phyloP scores from a whole-genome alignment of 2,888 invertebrate genomes.

The Aquatica leii region DNA sequence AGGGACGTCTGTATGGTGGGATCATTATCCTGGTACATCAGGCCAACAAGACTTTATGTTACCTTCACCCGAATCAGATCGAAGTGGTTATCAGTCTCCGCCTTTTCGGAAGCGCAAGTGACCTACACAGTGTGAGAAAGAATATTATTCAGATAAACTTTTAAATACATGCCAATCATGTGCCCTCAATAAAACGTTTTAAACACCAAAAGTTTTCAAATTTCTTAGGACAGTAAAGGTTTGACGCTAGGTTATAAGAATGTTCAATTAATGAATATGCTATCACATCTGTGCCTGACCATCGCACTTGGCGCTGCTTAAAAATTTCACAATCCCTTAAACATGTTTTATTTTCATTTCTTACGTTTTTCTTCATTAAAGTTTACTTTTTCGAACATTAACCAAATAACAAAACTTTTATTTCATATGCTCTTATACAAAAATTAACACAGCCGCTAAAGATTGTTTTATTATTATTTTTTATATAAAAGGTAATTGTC shows the following conservation, averaged over 20 bases:
- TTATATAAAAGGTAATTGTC: too few relatives aligned
- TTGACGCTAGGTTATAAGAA: slow-evolving; percentile 31
- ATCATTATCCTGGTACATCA: slow-evolving; percentile 53
- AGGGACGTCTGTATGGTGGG: slow-evolving; percentile 55
- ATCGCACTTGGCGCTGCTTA: slow-evolving; percentile 41
- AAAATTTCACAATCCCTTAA: not conserved
- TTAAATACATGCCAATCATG: slow-evolving; percentile 29
- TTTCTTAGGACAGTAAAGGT: slow-evolving; percentile 25
- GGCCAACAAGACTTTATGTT: slow-evolving; percentile 53
- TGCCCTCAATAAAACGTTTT: slow-evolving; percentile 38
- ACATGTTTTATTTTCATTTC: not conserved
- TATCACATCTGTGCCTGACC: slow-evolving; percentile 50
- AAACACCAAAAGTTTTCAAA: slow-evolving; percentile 50
- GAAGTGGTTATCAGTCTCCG: slow-evolving; percentile 50
- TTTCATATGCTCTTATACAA: too few relatives aligned
- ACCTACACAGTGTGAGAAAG: slow-evolving; percentile 33
- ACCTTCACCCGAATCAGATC: slow-evolving; percentile 44
- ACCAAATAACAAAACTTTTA: not conserved
- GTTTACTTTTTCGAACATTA: not conserved
- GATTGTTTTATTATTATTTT: not conserved
- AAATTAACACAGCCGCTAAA: not conserved
- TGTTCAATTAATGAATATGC: slow-evolving; percentile 29
- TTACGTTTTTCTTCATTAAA: not conserved
- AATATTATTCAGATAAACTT: slow-evolving; percentile 15
- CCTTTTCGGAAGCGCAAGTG: slow-evolving; percentile 59